Conservation (phyloP, 1,140 invertebrate species). For the Drosophila jambulina region DNA sequence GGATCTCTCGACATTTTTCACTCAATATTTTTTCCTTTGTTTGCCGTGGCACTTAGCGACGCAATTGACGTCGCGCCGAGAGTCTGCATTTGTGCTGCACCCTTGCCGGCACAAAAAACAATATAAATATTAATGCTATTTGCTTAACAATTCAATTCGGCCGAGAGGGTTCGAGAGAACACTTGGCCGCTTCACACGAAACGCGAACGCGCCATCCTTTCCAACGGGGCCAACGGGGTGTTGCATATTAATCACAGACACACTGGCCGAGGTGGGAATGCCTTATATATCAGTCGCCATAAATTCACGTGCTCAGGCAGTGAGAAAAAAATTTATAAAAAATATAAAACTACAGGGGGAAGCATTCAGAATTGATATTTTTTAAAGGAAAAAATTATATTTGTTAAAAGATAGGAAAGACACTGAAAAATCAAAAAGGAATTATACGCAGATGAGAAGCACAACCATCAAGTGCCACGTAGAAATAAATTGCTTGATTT, state of each 20-base stretch:
- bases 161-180: conserved; percentile 48
- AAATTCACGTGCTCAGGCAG: conserved; percentile 28
- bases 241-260: conserved; percentile 76
- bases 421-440: background rate
- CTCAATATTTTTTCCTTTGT: conserved; percentile 44
- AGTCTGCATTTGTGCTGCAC: conserved; percentile 27
- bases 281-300: conserved; percentile 32
- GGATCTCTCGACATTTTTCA: conserved; percentile 55
- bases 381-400: background rate
- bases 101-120: conserved; percentile 49
- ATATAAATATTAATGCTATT: conserved; percentile 84
- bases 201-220: conserved; percentile 8
- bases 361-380: background rate
- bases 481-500: no score
- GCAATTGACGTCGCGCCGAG: conserved; percentile 62
- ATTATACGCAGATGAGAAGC: background rate
- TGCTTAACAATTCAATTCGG: conserved; percentile 80
- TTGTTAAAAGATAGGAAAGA: background rate
- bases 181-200: conserved; percentile 73
- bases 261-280: conserved; percentile 29
- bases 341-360: background rate
- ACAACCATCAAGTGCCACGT: no score
- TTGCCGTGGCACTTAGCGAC: conserved; percentile 41
- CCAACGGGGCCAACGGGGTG: conserved; percentile 54
- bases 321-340: background rate